Evolutionary conservation across 2,797 vertebrate genomes (phyloP), one percentile per base, ranked within the genome.

Genomic region (Craterocephalus amniculus): DNA sequence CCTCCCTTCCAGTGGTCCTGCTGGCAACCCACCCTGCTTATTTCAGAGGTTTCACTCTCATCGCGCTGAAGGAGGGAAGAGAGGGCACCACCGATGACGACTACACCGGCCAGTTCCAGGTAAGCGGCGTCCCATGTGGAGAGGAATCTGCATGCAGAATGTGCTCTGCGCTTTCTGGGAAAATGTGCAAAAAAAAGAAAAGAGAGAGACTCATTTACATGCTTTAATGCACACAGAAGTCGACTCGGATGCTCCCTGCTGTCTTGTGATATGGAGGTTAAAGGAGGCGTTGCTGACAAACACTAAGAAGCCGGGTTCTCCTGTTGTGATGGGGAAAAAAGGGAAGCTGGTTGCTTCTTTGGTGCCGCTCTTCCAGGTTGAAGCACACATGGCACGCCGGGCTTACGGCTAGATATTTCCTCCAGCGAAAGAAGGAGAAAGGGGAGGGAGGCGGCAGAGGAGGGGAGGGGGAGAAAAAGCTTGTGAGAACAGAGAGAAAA

Each of bases 21-120:
- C 93, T 95, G 49, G 96, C 98, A 59, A 90, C 96, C 85, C 96
- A 96, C 70, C 97, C 98, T 0, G 92, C 95, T 51, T 99, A 97
- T 88, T 99, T 99, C 83, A 88, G 97, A 91, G 97, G 98, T 22
- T 99, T 99, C 92, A 99, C 96, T 0, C 83, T 99, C 84, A 97
- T 99, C 4, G 95, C 97, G 9, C 93, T 99, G 77, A 97, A 95
- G 87, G 97, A 98, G 76, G 97, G 96, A 51, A 94, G 95, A 84
- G 96, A 97, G 78, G 97, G 97, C 14, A 95, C 95, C 70, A 91
- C 94, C 18, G 96, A 96, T 26, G 95, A 96, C 0, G 96, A 99
- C 86, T 98, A 97, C 7, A 95, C 95, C 0, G 98, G 98, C 35
- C 94, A 92, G 58, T 99, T 99, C 86, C 96, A 99, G 96, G 98